Conservation (phyloP, 2,797 vertebrate species). For the Selene dorsalis region DNA sequence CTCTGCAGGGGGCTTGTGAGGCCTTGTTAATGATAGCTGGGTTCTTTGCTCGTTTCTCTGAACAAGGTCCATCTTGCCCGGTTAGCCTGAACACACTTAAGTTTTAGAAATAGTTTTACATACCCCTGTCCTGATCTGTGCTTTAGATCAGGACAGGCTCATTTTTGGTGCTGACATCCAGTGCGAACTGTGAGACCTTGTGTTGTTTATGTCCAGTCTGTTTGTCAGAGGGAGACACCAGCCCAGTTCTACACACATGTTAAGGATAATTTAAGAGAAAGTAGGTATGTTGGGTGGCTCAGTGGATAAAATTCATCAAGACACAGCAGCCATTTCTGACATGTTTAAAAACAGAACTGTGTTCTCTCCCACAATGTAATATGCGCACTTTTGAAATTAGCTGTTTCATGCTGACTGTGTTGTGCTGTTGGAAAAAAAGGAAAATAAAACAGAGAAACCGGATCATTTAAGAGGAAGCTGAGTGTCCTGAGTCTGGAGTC, state of each 20-base stretch:
- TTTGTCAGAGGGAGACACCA: background rate
- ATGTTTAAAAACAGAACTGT: no score
- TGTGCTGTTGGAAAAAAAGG: no score
- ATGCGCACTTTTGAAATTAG: no score
- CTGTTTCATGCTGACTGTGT: no score
- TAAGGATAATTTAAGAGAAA: background rate
- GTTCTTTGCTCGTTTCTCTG: background rate
- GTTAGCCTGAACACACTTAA: background rate
- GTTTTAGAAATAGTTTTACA: background rate
- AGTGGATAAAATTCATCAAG: no score
- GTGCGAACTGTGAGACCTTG: background rate
- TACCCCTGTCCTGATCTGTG: background rate
- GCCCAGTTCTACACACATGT: background rate
- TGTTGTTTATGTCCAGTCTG: background rate
- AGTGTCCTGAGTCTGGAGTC: background rate
- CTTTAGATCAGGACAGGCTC: no score
- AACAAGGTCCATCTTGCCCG: no score
- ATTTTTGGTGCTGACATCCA: background rate
- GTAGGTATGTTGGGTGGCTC: no score
- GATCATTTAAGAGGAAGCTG: no score
- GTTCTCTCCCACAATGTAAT: no score
- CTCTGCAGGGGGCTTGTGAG: background rate
- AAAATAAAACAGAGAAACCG: no score
- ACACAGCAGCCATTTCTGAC: no score
- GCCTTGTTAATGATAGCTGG: background rate